Percentiles rank a stretch among this genome's conserved stretches.
These are phyloP conservation scores for Drepana falcataria DNA, from an alignment of 2,888 invertebrate species.

Conservation along the genomic window DNA sequence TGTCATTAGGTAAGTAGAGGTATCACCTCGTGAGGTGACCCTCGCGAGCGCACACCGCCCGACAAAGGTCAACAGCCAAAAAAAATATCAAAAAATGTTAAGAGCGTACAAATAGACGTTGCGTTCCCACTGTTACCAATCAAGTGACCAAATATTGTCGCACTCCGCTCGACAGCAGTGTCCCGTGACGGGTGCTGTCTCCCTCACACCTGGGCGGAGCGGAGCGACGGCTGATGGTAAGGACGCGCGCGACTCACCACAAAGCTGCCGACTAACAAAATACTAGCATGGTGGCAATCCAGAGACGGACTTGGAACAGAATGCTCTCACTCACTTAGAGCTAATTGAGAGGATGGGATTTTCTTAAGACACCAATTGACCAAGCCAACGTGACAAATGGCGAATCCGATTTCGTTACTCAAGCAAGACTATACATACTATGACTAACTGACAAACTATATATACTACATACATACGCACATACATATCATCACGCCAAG, in stretches of 20 bases:
- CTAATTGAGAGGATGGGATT: too few relatives aligned
- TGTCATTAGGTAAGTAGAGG: not conserved
- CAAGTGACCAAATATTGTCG: conserved; percentile 67
- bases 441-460: too few relatives aligned
- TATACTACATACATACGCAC: too few relatives aligned
- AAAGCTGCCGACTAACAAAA: conserved; percentile 75
- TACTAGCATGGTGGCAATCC: conserved; percentile 74
- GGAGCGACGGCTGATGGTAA: conserved; percentile 28
- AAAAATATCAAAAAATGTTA: conserved; percentile 30
- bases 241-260: conserved; percentile 45
- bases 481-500: too few relatives aligned
- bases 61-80: conserved; percentile 23
- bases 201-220: conserved; percentile 18
- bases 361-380: too few relatives aligned
- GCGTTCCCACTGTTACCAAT: conserved; percentile 62
- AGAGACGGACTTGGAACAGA: conserved; percentile 35
- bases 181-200: conserved; percentile 43
- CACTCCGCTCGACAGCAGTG: conserved; percentile 32
- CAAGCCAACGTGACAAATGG: too few relatives aligned
- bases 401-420: too few relatives aligned
- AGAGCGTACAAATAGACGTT: conserved; percentile 36
- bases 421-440: too few relatives aligned
- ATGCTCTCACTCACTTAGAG: too few relatives aligned
- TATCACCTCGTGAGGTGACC: not conserved
- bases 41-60: not conserved